Conservation (phyloP, 2,888 invertebrate species). For the Pelosia muscerda region DNA sequence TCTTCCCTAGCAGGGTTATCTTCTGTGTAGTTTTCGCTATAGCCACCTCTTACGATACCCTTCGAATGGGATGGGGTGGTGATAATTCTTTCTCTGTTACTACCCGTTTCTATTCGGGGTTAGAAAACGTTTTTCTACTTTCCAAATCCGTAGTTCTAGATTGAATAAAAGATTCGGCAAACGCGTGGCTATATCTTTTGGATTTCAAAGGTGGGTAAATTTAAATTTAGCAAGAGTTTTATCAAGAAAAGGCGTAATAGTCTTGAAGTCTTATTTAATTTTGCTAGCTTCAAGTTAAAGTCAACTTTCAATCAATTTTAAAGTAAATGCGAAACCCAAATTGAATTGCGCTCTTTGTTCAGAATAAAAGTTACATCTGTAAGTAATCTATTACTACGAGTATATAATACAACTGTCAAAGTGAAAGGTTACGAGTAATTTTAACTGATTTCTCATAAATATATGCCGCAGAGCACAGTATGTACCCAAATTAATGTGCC, state of each 20-base stretch:
- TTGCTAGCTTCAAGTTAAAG: not conserved
- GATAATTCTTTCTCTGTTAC: no score
- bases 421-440: not conserved
- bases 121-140: no score
- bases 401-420: not conserved
- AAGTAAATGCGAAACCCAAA: not conserved
- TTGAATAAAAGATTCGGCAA: not conserved
- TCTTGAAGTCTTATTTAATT: slow-evolving; percentile 2
- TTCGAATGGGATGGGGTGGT: no score
- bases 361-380: not conserved
- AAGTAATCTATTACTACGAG: not conserved
- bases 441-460: not conserved
- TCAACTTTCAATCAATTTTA: not conserved
- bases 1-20: no score
- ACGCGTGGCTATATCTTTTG: not conserved
- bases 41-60: no score
- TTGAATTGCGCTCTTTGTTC: not conserved
- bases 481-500: no score
- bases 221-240: not conserved
- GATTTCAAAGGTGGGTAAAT: not conserved
- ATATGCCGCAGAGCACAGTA: no score
- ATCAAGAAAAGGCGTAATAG: not conserved
- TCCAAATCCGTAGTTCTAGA: not conserved
- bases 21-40: no score
- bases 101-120: no score